These are phyloP conservation scores for Pogona vitticeps DNA, from an alignment of 2,113 vertebrate genomes.

Conservation along the genomic window DNA sequence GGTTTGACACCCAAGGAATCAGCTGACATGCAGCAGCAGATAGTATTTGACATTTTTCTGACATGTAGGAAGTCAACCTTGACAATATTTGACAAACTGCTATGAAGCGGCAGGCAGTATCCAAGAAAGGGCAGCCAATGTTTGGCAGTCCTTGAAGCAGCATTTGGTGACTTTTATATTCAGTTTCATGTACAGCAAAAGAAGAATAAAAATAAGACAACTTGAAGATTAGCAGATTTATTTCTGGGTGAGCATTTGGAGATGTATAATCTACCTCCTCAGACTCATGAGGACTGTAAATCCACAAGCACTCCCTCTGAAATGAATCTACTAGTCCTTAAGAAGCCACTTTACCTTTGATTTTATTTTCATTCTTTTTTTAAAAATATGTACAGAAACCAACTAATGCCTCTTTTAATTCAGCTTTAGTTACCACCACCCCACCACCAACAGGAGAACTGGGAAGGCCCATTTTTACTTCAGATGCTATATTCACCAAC, in stretches of 20 bases:
- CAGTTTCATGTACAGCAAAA: neutral
- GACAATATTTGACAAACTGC: neutral
- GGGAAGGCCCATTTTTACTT: neutral
- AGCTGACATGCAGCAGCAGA: neutral
- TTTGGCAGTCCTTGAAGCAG: neutral
- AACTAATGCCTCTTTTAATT: neutral
- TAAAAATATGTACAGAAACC: neutral
- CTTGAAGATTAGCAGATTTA: too few relatives aligned
- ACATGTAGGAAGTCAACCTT: neutral
- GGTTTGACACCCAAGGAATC: neutral
- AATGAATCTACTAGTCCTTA: too few relatives aligned
- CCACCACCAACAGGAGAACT: neutral
- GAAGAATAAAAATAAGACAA: too few relatives aligned
- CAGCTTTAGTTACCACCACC: neutral
- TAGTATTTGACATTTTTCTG: neutral
- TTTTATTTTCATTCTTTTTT: neutral
- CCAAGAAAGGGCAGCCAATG: neutral
- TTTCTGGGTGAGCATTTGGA: too few relatives aligned
- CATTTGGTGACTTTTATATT: neutral
- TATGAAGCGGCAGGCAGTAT: neutral
- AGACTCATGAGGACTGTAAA: too few relatives aligned
- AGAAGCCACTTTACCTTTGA: too few relatives aligned
- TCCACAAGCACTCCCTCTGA: too few relatives aligned
- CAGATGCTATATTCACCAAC: neutral
- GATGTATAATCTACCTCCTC: too few relatives aligned